These are phyloP conservation scores for Synaphobranchus kaupii DNA, from an alignment of 2,797 vertebrate genomes.

Conservation along the genomic window DNA sequence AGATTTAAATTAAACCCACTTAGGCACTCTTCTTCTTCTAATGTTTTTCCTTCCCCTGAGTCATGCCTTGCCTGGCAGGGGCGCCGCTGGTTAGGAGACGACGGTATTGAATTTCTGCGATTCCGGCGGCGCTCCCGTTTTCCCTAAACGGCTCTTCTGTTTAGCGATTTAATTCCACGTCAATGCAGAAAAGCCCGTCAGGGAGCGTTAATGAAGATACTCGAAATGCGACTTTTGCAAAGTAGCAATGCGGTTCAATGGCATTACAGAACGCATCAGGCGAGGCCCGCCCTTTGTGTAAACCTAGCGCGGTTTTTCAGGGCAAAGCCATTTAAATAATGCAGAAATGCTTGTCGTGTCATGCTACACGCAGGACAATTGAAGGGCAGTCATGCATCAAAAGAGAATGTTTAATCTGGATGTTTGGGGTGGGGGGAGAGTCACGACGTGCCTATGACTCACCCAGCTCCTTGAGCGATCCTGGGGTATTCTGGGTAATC, in stretches of 20 bases:
- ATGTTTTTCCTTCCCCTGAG: constrained; percentile 37
- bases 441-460: constrained; percentile 61
- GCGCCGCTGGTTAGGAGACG: constrained; percentile 42
- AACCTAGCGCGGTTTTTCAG: constrained; percentile 32
- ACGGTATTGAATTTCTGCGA: constrained; percentile 56
- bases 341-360: background rate
- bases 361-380: constrained; percentile 17
- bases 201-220: constrained; percentile 13
- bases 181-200: constrained; percentile 41
- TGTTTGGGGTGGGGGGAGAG: background rate
- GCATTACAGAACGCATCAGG: constrained; percentile 37
- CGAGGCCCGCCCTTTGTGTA: background rate
- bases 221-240: constrained; percentile 48
- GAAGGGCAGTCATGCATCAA: constrained; percentile 12
- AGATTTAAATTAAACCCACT: constrained; percentile 67
- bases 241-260: constrained; percentile 51
- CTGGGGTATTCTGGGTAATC: constrained; percentile 37
- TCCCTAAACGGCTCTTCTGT: constrained; percentile 48
- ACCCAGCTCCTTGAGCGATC: constrained; percentile 66
- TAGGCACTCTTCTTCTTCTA: constrained; percentile 44
- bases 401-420: background rate
- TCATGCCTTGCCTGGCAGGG: constrained; percentile 49
- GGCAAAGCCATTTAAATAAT: constrained; percentile 43
- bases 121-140: constrained; percentile 54
- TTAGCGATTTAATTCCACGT: constrained; percentile 52